Percentiles rank a stretch among this genome's conserved stretches.
Evolutionary conservation across 2,797 vertebrate species (phyloP).

Genomic region (Scarus forsteni): DNA sequence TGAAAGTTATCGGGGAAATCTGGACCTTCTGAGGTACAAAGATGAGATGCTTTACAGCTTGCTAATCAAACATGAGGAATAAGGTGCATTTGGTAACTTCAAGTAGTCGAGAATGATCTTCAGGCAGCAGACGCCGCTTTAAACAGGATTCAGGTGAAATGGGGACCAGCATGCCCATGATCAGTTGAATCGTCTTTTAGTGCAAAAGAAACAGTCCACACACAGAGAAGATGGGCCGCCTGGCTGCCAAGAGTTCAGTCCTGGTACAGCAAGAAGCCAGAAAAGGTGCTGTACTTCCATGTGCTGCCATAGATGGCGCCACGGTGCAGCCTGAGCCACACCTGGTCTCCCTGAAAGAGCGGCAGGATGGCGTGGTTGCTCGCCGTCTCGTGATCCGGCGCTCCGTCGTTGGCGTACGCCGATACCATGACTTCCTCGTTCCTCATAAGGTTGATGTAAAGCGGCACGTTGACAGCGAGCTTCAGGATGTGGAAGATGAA

Average conservation of each 20-base stretch:
- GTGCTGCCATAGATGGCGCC: constrained; percentile 98
- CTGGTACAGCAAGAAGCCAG: constrained; percentile 97
- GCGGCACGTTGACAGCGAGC: constrained; percentile 94
- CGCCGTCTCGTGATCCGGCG: constrained; percentile 97
- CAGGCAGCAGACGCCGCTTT: constrained; percentile 5
- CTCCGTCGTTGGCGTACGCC: constrained; percentile 96
- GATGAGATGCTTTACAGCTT: not conserved
- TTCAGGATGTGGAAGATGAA: constrained; percentile 99
- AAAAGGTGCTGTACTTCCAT: constrained; percentile 99
- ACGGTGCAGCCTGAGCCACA: constrained; percentile 95
- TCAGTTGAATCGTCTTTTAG: constrained; percentile 29
- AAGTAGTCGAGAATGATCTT: not conserved
- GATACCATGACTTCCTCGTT: constrained; percentile 97
- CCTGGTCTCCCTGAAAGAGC: constrained; percentile 94
- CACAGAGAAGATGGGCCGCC: not conserved
- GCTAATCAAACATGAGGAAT: constrained; percentile 28
- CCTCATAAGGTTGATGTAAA: constrained; percentile 98
- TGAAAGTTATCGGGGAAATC: constrained; percentile 29
- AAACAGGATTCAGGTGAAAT: constrained; percentile 1
- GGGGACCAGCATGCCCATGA: constrained; percentile 48
- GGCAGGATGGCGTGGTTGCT: constrained; percentile 96
- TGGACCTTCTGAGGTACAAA: constrained; percentile 1
- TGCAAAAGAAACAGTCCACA: constrained; percentile 70
- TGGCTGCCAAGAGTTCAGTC: constrained; percentile 81
- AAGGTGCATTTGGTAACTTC: constrained; percentile 21